phyloP scores from a whole-genome alignment of 2,888 invertebrate species.

The Eupithecia abbreviata region DNA sequence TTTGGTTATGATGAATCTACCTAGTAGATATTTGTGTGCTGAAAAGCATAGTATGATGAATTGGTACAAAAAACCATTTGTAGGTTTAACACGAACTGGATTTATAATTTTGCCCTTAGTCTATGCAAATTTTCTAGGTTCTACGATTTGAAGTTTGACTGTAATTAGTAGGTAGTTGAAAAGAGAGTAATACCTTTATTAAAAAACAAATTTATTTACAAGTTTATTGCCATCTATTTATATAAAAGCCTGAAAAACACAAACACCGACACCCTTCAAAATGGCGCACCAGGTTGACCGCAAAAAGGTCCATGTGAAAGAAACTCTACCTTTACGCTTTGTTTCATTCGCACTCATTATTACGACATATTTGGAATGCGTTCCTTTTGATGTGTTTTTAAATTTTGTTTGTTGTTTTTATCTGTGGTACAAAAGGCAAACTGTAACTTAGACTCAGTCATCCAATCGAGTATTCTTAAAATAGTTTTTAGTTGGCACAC shows the following conservation, averaged over 20 bases:
- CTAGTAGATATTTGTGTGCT: background rate
- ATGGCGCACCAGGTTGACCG: slow-evolving; percentile 3
- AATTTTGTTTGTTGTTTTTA: background rate
- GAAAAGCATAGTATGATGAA: background rate
- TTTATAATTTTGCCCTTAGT: background rate
- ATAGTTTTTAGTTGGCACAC: no score
- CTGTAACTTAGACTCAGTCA: background rate
- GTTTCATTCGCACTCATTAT: background rate
- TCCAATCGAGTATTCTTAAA: no score
- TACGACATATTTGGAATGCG: background rate
- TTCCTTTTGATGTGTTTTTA: background rate
- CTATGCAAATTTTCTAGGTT: background rate
- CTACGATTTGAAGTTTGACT: background rate
- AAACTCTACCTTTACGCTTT: background rate
- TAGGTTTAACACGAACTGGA: background rate
- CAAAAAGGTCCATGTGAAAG: background rate
- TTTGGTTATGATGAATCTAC: background rate
- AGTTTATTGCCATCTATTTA: background rate
- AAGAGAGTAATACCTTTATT: background rate
- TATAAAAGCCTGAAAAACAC: background rate
- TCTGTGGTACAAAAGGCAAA: background rate
- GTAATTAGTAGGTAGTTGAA: background rate
- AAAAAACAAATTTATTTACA: background rate
- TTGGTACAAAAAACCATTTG: background rate
- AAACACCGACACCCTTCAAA: background rate